These are phyloP conservation scores for Melanchra persicariae DNA, from an alignment of 2,888 invertebrate genomes.

Conservation along the genomic window DNA sequence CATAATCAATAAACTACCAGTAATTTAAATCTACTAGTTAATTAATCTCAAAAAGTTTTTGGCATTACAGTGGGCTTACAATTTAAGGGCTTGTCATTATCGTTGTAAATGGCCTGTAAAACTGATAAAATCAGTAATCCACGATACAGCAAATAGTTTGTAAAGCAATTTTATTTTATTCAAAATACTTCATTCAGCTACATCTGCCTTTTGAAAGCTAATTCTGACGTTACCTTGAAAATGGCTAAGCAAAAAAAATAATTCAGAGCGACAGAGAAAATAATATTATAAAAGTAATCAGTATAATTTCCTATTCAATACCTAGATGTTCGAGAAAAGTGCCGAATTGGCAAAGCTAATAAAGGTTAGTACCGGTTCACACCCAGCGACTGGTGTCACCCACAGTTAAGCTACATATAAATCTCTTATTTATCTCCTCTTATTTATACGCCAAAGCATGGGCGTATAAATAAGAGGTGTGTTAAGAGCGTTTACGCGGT, in stretches of 20 bases:
- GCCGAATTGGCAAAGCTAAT: background rate
- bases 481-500: too few relatives aligned
- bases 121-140: background rate
- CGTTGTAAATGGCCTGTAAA: background rate
- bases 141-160: background rate
- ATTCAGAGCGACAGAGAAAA: background rate
- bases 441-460: background rate
- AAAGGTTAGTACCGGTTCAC: conserved; percentile 9
- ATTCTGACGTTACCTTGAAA: background rate
- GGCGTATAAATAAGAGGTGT: background rate
- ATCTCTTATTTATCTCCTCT: too few relatives aligned
- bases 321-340: background rate
- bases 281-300: conserved; percentile 13
- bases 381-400: background rate
- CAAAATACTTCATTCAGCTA: background rate
- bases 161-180: conserved; percentile 6
- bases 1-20: too few relatives aligned
- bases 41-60: too few relatives aligned
- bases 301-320: conserved; percentile 5
- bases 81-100: background rate
- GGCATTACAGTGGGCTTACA: too few relatives aligned
- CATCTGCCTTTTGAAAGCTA: conserved; percentile 2
- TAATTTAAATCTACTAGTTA: too few relatives aligned
- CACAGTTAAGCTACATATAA: background rate
- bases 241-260: background rate